A percentile compares a stretch with the other conserved stretches of the same genome.
Conservation (phyloP, 2,797 vertebrate genomes). For the Sebastes hubbsi region DNA sequence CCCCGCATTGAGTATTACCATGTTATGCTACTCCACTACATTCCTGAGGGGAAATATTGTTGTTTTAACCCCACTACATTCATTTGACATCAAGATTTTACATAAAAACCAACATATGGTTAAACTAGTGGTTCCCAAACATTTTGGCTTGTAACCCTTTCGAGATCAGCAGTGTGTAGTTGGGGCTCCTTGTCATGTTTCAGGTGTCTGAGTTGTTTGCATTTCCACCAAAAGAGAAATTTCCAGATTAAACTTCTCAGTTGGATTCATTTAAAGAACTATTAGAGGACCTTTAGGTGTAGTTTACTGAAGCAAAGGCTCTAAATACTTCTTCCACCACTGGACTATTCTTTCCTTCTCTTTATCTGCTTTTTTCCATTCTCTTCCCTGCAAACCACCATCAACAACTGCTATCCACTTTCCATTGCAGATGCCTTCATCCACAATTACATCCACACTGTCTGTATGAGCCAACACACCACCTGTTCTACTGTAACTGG, state of each 20-base stretch:
- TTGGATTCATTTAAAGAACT: neutral
- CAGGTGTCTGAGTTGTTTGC: no score
- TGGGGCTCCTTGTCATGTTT: neutral
- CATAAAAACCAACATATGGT: neutral
- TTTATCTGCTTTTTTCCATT: neutral
- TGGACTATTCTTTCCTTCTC: neutral
- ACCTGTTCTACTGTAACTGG: conserved; percentile 8
- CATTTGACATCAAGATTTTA: neutral
- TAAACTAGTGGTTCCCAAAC: neutral
- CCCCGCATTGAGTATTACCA: neutral
- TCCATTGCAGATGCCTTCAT: neutral
- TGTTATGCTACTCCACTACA: neutral
- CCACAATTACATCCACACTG: neutral
- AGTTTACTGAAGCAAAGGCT: neutral
- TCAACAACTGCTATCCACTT: neutral
- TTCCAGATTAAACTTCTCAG: neutral
- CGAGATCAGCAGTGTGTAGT: neutral
- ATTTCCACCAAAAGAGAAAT: neutral
- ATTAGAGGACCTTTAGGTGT: neutral
- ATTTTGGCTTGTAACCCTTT: no score
- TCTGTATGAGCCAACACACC: neutral
- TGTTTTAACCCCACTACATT: neutral
- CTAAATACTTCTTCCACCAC: neutral
- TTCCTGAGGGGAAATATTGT: neutral
- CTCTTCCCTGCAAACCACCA: neutral